Base-by-base conservation (phyloP, 2,888 invertebrate genomes). In the Monopis laevigella region DNA sequence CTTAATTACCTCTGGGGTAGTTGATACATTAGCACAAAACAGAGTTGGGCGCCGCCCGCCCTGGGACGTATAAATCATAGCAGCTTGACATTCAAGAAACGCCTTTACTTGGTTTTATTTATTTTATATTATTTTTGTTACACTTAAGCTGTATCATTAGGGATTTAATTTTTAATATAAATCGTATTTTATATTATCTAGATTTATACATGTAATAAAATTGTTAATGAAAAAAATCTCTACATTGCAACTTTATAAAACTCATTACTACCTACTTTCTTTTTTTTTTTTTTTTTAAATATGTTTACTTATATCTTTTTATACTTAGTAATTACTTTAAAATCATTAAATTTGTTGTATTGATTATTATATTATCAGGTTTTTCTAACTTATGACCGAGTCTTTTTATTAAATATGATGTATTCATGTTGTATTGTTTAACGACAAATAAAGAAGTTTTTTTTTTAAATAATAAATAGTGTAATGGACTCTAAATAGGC, bases 21-120 rank as follows among this genome's bases (percentile, higher is more conserved):
- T 46, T 43, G 43, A 43, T 36, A 39, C 41, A 43, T 46, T 44
- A 41, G 39, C 45, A 46, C 45, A 46, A 46, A 46, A 46, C 45
- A 44, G 27, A 42, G 42, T 24, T 40, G 42, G 17, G 36, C 21
- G 7, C 24, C 6, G 10, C 36, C 4, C 21, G 13, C 32, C n/a
- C 16, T n/a, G 21, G n/a, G n/a, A 40, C 27, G 11, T 34, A 46
- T 46, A 40, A 46, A 46, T 46, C 45, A 46, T 43, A 27, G 35
- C 42, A 40, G 12, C 36, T 21, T 36, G 36, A 36, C 36, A 36
- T 3, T 14, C 6, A 14, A 7, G 32, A 32, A 14, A 29, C 32
- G 32, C 32, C 32, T 32, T 32, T 10, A 17, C 32, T 17, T 28
- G 28, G 10, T 28, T 28, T 28, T 28, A 10, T 28, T 8, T 7